Base-by-base conservation (phyloP, 2,113 vertebrate species). In the Pongo pygmaeus region DNA sequence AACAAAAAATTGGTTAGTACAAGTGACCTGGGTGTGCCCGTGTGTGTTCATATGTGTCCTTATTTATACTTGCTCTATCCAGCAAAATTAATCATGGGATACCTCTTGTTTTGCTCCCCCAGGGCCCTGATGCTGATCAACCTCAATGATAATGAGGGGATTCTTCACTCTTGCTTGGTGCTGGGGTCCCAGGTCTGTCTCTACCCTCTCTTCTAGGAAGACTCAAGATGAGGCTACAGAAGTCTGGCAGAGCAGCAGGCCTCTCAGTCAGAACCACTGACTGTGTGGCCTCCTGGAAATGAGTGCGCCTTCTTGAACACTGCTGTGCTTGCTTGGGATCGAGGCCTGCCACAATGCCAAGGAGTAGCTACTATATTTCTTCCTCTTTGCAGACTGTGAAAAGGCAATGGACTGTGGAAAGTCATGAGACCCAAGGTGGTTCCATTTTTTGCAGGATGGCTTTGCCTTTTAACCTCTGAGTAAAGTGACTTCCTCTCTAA, bases 401-500 rank as follows among this genome's bases (percentile, higher is more conserved):
- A 77, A 92, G 70, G 83, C 40, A 89, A 38, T 32, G 12, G 22
- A 46, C 46, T 23, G 69, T 46, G 23, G n/a, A 40, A 22, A 93
- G 30, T 38, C 50, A 79, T 40, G 55, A 94, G 64, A 59, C n/a
- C 32, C 12, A 48, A 40, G 25, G 25, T 86, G 13, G 13, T 69
- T 57, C n/a, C n/a, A 43, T 64, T 93, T 93, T 92, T 87, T 89
- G 67, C 10, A 96, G 69, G 32, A 59, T 86, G 61, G 6, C 81
- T 38, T n/a, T 93, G 43, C 38, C 48, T 86, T 94, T 93, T 61
- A 89, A 70, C n/a, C 84, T 89, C 61, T 50, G 40, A 89, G 35
- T 93, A 86, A 91, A 89, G n/a, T 50, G 48, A 87, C 61, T 83
- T 77, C 30, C 5, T 92, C 59, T 86, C 87, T 89, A 75, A 94